A percentile compares a stretch with the other conserved stretches of the same genome.
Conservation (phyloP, 2,113 vertebrate genomes). For the Tragelaphus imberbis region DNA sequence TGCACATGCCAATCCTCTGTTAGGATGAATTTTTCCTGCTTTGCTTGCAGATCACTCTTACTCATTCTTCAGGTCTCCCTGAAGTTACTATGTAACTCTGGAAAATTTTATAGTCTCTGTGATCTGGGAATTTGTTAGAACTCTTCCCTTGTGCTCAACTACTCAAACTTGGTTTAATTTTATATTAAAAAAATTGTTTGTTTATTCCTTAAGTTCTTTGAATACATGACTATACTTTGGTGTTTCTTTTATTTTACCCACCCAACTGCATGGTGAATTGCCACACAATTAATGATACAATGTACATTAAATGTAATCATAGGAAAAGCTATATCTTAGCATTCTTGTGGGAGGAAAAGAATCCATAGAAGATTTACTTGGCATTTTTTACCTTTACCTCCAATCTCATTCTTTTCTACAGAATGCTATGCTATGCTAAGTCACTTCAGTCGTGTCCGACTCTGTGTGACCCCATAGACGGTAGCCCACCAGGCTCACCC, state of each 20-base stretch:
- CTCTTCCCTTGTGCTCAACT: background rate
- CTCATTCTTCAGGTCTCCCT: background rate
- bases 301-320: background rate
- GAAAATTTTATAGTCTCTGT: background rate
- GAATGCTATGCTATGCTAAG: no score
- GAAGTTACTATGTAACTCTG: background rate
- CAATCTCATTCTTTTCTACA: background rate
- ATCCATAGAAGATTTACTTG: background rate
- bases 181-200: background rate
- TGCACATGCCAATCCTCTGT: background rate
- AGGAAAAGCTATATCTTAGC: background rate
- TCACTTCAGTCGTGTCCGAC: no score
- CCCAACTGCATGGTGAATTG: background rate
- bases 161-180: background rate
- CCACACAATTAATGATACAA: background rate
- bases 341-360: background rate
- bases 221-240: background rate
- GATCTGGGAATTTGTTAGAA: background rate
- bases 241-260: background rate
- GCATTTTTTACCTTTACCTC: background rate
- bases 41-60: background rate
- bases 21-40: background rate
- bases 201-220: background rate
- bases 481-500: no score
- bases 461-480: no score